These are phyloP conservation scores for Cordilura impudica DNA, from an alignment of 2,888 invertebrate species.

Conservation along the genomic window DNA sequence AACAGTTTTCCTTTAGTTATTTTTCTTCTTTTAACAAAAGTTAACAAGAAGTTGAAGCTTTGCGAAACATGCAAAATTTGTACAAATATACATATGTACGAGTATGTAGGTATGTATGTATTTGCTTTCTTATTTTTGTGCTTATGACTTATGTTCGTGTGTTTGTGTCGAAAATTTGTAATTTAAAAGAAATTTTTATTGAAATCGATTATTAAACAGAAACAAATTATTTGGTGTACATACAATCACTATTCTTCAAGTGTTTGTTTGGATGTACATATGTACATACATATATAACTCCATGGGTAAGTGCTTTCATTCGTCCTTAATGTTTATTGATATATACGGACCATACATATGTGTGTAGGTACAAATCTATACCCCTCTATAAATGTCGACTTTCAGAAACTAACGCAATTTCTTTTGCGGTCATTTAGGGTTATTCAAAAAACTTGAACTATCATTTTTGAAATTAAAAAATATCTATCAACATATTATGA, in stretches of 20 bases:
- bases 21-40: constrained; percentile 29
- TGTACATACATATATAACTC: background rate
- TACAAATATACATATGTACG: background rate
- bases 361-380: background rate
- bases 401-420: background rate
- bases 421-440: background rate
- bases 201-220: constrained; percentile 48
- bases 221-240: background rate
- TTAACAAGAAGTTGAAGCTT: constrained; percentile 4
- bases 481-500: too few relatives aligned
- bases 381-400: background rate
- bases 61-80: background rate
- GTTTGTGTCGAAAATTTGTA: constrained; percentile 12
- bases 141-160: too few relatives aligned
- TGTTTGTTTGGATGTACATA: too few relatives aligned
- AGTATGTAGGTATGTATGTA: too few relatives aligned
- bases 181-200: constrained; percentile 34
- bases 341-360: background rate
- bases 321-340: background rate
- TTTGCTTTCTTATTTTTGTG: constrained; percentile 9
- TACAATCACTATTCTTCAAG: background rate
- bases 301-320: background rate
- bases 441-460: background rate
- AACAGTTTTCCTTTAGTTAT: background rate
- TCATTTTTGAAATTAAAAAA: too few relatives aligned